Conservation (phyloP, 2,113 vertebrate genomes). For the Nycticorax nycticorax region DNA sequence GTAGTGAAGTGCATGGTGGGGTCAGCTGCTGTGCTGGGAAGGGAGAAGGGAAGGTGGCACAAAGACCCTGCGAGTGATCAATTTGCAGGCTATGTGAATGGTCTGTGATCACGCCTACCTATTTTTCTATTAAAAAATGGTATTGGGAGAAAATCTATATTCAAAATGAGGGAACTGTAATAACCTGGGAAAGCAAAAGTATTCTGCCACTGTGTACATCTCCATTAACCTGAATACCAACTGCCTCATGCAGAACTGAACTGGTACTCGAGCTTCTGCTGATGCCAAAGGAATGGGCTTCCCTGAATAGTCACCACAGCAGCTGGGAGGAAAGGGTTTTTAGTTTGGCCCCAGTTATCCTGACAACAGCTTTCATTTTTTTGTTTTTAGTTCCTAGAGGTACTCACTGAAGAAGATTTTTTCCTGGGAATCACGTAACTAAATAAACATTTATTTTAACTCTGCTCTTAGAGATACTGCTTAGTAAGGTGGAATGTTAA, state of each 20-base stretch:
- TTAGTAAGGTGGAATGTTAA: background rate
- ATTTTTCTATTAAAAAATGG: background rate
- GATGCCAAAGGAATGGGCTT: background rate
- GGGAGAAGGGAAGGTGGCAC: background rate
- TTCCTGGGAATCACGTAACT: background rate
- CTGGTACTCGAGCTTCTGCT: background rate
- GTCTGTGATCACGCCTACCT: background rate
- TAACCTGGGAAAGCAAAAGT: background rate
- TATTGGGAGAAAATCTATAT: background rate
- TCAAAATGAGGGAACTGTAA: background rate
- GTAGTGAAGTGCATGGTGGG: background rate
- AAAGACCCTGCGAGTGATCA: background rate
- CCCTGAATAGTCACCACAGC: background rate
- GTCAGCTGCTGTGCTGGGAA: background rate
- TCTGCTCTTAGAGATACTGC: background rate
- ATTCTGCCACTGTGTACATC: rapidly evolving
- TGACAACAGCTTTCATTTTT: background rate
- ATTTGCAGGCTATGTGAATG: background rate
- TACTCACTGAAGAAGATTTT: background rate
- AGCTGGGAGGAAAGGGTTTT: background rate
- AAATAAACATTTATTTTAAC: background rate
- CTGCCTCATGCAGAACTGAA: background rate
- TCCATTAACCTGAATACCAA: background rate
- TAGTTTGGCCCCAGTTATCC: background rate
- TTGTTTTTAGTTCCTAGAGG: background rate